Evolutionary conservation across 2,113 vertebrate species (phyloP).

Genomic region (Leptosomus discolor): DNA sequence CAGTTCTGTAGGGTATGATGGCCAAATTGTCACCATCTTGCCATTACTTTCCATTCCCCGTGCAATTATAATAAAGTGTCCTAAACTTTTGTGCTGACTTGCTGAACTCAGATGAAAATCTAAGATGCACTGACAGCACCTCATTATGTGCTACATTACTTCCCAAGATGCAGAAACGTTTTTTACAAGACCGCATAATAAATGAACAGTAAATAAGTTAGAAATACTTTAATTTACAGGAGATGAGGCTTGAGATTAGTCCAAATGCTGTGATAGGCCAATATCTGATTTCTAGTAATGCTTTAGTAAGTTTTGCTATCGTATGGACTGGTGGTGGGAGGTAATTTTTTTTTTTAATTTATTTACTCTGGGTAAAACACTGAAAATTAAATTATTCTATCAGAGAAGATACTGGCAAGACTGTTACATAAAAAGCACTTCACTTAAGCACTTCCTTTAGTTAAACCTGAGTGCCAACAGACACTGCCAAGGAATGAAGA

Average conservation of each 20-base stretch:
- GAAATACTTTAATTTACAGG: not conserved
- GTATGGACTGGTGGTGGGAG: not conserved
- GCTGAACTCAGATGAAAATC: constrained; percentile 27
- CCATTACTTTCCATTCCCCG: constrained; percentile 23
- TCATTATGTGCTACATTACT: not conserved
- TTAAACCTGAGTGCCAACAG: constrained; percentile 44
- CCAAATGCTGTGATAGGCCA: not conserved
- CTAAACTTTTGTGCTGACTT: constrained; percentile 44
- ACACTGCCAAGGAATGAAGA: constrained; percentile 69
- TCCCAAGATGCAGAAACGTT: not conserved
- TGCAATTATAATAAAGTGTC: not conserved
- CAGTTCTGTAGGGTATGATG: not conserved
- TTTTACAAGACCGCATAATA: not conserved
- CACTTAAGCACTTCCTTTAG: constrained; percentile 65
- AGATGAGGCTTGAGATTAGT: not conserved
- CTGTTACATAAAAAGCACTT: constrained; percentile 53
- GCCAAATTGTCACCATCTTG: constrained; percentile 23
- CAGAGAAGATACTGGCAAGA: constrained; percentile 43
- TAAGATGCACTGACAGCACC: not conserved
- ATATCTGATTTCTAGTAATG: constrained; percentile 37
- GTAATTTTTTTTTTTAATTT: constrained; percentile 37
- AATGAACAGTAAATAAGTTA: constrained; percentile 35
- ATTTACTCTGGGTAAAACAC: constrained; percentile 52
- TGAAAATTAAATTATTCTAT: constrained; percentile 60
- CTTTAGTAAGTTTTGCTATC: constrained; percentile 21